Evolutionary conservation across 2,113 vertebrate species (phyloP).

Genomic region (Sterrhoptilus dennistouni): DNA sequence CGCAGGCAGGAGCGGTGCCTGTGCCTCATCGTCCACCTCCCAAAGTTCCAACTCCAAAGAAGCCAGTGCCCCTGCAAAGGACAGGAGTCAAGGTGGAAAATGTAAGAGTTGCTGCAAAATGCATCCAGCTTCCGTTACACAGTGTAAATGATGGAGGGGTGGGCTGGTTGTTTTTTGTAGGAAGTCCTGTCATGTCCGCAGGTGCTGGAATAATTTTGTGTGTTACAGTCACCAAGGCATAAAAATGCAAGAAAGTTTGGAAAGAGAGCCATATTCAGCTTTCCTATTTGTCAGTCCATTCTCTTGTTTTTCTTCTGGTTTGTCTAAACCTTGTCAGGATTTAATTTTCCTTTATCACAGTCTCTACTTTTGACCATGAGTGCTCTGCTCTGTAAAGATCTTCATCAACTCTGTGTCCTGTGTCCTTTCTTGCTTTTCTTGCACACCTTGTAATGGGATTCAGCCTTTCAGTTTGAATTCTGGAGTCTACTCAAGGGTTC

Average conservation of each 20-base stretch:
- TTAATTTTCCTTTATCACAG: neutral
- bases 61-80: slow-evolving; percentile 64
- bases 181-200: neutral
- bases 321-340: neutral
- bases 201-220: neutral
- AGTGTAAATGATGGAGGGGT: neutral
- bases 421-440: neutral
- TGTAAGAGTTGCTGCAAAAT: slow-evolving; percentile 1
- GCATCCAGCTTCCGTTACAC: neutral
- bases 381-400: neutral
- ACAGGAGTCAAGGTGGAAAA: neutral
- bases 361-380: neutral
- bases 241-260: neutral
- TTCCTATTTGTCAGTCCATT: neutral
- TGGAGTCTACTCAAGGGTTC: neutral
- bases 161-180: neutral
- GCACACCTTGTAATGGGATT: neutral
- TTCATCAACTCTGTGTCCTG: neutral
- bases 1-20: neutral
- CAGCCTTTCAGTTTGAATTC: neutral
- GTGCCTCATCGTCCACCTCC: slow-evolving; percentile 76
- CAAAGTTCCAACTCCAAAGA: slow-evolving; percentile 72
- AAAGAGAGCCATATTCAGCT: neutral
- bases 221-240: neutral
- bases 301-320: neutral